Conservation (phyloP, 2,797 vertebrate genomes). For the Epinephelus coioides region DNA sequence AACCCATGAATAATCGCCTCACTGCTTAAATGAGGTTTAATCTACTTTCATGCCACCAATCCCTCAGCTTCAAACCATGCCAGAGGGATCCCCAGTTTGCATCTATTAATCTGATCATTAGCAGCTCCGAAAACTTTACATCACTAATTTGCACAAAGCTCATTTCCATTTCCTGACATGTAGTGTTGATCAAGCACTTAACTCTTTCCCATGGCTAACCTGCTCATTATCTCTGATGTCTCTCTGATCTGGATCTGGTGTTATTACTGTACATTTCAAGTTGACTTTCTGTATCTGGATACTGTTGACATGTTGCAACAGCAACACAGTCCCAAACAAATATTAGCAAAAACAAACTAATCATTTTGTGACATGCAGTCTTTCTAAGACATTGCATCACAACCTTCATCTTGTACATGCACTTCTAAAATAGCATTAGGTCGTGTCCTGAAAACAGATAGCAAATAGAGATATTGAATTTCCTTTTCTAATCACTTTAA, state of each 20-base stretch:
- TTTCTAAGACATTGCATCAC: background rate
- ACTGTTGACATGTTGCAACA: background rate
- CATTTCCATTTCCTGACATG: slow-evolving; percentile 56
- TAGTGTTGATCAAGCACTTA: slow-evolving; percentile 50
- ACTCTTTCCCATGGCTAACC: slow-evolving; percentile 24
- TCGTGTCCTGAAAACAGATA: background rate
- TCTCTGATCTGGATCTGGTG: slow-evolving; percentile 15
- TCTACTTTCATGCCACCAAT: slow-evolving; percentile 79
- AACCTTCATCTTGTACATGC: background rate
- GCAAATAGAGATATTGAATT: slow-evolving; percentile 11
- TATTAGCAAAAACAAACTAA: background rate
- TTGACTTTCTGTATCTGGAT: background rate
- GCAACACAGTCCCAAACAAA: background rate
- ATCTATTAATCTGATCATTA: slow-evolving; percentile 82
- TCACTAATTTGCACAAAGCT: slow-evolving; percentile 73
- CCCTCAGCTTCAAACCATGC: slow-evolving; percentile 69
- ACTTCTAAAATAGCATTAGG: background rate
- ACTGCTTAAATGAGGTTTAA: slow-evolving; percentile 77
- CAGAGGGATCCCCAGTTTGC: slow-evolving; percentile 71
- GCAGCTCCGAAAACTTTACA: slow-evolving; percentile 62
- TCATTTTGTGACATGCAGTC: background rate
- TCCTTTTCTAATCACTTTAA: slow-evolving; percentile 3
- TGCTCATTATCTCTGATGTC: slow-evolving; percentile 27
- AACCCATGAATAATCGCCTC: slow-evolving; percentile 78
- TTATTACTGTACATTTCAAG: slow-evolving; percentile 13